Conservation (phyloP, 2,113 vertebrate genomes). For the rabbit (Oryctolagus cuniculus) region DNA sequence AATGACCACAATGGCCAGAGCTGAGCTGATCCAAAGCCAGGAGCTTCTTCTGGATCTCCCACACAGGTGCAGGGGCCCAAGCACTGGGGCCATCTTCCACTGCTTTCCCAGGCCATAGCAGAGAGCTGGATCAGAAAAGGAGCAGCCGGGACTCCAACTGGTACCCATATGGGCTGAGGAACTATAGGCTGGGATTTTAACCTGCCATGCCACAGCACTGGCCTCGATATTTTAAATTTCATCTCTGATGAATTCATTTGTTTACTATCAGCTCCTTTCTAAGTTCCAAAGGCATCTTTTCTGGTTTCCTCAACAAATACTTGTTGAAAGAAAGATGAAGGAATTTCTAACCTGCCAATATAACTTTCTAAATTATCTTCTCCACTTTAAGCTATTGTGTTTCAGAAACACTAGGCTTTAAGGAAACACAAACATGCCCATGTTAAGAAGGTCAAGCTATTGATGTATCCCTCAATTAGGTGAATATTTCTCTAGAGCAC, state of each 20-base stretch:
- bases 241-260: neutral
- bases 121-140: no score
- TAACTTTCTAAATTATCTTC: conserved; percentile 5
- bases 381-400: neutral
- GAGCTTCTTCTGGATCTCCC: no score
- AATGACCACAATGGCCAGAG: no score
- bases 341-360: neutral
- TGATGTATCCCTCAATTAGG: neutral
- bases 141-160: no score
- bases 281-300: neutral
- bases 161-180: no score
- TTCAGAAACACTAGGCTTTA: neutral
- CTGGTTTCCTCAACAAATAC: neutral
- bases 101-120: no score
- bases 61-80: no score
- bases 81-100: no score
- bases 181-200: no score
- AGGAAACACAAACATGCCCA: neutral
- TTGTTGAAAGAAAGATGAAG: neutral
- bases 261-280: neutral
- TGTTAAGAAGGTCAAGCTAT: neutral
- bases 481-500: neutral
- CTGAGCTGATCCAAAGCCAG: no score
- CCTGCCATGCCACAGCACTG: no score
- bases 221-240: neutral